Evolutionary conservation across 2,888 invertebrate species (phyloP).

Genomic region (Odontocerum albicorne): DNA sequence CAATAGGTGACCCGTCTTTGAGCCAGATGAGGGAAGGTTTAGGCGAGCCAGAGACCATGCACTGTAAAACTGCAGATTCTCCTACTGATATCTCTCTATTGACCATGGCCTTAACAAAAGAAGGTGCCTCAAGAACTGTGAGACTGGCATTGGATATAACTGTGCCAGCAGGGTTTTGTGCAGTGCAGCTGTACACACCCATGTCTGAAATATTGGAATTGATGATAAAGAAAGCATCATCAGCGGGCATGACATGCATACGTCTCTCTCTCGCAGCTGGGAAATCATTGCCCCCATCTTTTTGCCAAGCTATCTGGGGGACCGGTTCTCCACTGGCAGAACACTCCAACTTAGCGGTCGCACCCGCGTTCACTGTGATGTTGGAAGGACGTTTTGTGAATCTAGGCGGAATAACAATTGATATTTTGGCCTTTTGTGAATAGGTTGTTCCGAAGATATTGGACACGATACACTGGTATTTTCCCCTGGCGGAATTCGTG

Average conservation of each 20-base stretch:
- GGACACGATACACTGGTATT: slow-evolving; percentile 90
- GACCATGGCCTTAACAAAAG: slow-evolving; percentile 83
- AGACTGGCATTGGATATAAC: slow-evolving; percentile 86
- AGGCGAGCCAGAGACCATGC: slow-evolving; percentile 84
- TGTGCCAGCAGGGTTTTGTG: slow-evolving; percentile 85
- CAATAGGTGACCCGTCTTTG: slow-evolving; percentile 76
- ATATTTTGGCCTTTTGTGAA: slow-evolving; percentile 82
- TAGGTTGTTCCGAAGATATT: slow-evolving; percentile 90
- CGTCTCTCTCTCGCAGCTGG: slow-evolving; percentile 92
- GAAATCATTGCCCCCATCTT: slow-evolving; percentile 91
- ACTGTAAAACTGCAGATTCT: slow-evolving; percentile 84
- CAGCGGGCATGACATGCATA: slow-evolving; percentile 89
- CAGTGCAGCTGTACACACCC: slow-evolving; percentile 92
- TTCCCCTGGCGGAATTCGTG: slow-evolving; percentile 79
- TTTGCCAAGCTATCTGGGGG: slow-evolving; percentile 89
- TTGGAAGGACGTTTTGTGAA: slow-evolving; percentile 85
- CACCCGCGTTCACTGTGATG: slow-evolving; percentile 81
- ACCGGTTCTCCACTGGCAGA: slow-evolving; percentile 86
- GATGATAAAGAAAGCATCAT: slow-evolving; percentile 91
- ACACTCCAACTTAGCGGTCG: slow-evolving; percentile 86
- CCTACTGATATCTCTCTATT: slow-evolving; percentile 82
- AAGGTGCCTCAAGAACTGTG: slow-evolving; percentile 83
- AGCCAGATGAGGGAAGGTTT: slow-evolving; percentile 81
- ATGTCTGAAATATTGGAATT: slow-evolving; percentile 86
- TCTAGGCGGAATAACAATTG: slow-evolving; percentile 84